Conservation (phyloP, 2,797 vertebrate species). For the Sebastes diaconus region DNA sequence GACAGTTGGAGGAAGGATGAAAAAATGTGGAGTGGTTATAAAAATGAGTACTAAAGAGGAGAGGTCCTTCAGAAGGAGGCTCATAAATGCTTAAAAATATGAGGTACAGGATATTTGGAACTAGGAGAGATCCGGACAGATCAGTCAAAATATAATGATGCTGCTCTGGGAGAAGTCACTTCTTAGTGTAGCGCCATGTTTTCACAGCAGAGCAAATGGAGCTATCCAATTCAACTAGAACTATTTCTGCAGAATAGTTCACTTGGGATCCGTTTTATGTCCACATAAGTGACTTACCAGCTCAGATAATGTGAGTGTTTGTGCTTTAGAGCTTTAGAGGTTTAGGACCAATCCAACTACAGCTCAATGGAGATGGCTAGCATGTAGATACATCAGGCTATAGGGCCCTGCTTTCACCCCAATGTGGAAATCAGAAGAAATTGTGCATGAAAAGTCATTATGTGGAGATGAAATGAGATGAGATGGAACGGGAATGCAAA, state of each 20-base stretch:
- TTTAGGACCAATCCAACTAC: neutral
- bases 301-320: neutral
- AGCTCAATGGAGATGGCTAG: neutral
- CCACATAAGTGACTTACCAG: neutral
- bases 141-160: slow-evolving; percentile 35
- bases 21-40: slow-evolving; percentile 12
- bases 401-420: neutral
- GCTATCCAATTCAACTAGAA: slow-evolving; percentile 9
- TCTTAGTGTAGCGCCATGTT: neutral
- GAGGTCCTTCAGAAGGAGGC: neutral
- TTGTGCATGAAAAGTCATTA: neutral
- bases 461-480: neutral
- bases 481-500: neutral
- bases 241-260: slow-evolving; percentile 29
- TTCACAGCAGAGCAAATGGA: slow-evolving; percentile 7
- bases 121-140: slow-evolving; percentile 12
- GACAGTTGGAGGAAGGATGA: neutral
- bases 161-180: slow-evolving; percentile 10
- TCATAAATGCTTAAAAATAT: slow-evolving; percentile 29
- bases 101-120: slow-evolving; percentile 13
- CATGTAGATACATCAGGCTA: neutral
- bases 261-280: slow-evolving; percentile 10
- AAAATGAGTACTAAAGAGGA: slow-evolving; percentile 11
- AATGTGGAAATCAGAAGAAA: slow-evolving; percentile 4
- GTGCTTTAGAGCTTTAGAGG: neutral